phyloP scores from a whole-genome alignment of 2,797 vertebrate genomes.

The Squalus acanthias region DNA sequence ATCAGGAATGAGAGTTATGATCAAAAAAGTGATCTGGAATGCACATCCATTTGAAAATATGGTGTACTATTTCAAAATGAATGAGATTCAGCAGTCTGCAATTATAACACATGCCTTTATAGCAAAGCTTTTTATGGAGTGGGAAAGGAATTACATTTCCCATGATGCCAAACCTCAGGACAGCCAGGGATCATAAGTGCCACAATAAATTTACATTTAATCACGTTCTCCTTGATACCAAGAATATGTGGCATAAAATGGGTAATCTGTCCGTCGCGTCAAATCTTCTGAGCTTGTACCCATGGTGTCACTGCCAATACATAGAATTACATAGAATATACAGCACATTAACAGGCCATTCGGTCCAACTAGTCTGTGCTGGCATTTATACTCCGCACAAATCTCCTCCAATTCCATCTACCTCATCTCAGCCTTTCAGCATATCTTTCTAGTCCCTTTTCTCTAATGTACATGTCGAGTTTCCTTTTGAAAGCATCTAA shows the following conservation, averaged over 20 bases:
- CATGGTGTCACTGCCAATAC: background rate
- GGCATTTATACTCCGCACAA: too few species aligned
- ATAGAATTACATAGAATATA: background rate
- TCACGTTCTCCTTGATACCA: background rate
- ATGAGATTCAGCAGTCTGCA: background rate
- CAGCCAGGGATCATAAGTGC: background rate
- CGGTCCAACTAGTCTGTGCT: too few species aligned
- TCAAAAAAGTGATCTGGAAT: background rate
- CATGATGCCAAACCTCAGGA: background rate
- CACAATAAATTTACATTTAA: background rate
- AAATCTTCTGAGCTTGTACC: background rate
- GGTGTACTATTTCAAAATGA: background rate
- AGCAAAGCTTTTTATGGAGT: background rate
- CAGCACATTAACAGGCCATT: background rate
- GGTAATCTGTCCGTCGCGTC: background rate
- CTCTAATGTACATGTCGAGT: background rate
- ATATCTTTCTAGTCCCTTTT: background rate
- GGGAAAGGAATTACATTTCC: background rate
- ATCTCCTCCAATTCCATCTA: background rate
- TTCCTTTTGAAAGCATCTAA: too few species aligned
- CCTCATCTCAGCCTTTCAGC: too few species aligned
- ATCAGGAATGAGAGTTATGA: background rate
- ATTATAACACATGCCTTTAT: background rate
- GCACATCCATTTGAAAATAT: background rate
- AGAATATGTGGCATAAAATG: background rate